Percentiles rank a stretch among this genome's conserved stretches.
Evolutionary conservation across 2,113 vertebrate genomes (phyloP).

Genomic region (Nannobrachium achirus): DNA sequence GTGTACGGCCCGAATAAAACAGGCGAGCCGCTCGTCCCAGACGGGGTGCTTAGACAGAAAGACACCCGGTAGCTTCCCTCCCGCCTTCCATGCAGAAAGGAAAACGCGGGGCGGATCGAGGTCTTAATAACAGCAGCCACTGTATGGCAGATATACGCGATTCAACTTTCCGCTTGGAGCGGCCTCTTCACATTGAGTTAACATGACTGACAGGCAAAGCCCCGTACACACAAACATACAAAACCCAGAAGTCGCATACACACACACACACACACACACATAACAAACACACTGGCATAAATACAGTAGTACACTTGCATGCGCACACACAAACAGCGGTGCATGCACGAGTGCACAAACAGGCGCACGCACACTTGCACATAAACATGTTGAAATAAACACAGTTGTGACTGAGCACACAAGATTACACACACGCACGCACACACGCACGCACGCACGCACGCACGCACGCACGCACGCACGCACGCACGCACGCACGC

Average conservation of each 20-base stretch:
- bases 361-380: slow-evolving; percentile 19
- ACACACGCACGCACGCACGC: slow-evolving; percentile 25
- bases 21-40: slow-evolving; percentile 1
- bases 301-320: slow-evolving; percentile 7
- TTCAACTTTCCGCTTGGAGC: slow-evolving; percentile 64
- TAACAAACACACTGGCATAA: not conserved
- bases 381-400: not conserved
- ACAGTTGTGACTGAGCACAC: no score
- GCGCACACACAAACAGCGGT: slow-evolving; percentile 16
- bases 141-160: slow-evolving; percentile 64
- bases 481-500: not conserved
- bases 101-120: slow-evolving; percentile 58
- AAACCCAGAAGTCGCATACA: not conserved
- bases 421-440: not conserved
- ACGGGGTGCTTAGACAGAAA: slow-evolving; percentile 11
- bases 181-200: slow-evolving; percentile 70
- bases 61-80: slow-evolving; percentile 52
- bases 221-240: slow-evolving; percentile 10
- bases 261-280: slow-evolving; percentile 11
- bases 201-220: slow-evolving; percentile 68
- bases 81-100: slow-evolving; percentile 54
- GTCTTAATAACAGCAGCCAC: slow-evolving; percentile 70
- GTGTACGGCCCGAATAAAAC: not conserved
- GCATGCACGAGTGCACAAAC: not conserved
- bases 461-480: not conserved